Base-by-base conservation (phyloP, 2,113 vertebrate species). In the Lontra canadensis region DNA sequence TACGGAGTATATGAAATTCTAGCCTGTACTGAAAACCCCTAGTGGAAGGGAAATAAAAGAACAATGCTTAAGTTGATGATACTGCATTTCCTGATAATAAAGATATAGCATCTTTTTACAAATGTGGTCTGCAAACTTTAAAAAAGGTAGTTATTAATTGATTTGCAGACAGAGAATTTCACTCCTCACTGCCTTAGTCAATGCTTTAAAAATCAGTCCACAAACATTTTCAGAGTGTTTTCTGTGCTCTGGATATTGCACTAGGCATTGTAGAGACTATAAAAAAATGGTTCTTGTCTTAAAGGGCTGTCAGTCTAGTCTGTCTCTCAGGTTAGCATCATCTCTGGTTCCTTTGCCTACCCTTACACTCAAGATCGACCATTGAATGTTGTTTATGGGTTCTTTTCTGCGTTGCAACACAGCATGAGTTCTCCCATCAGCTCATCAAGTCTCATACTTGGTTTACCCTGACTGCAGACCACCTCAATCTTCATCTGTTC, bases 1-100 rank as follows among this genome's bases (percentile, higher is more conserved):
- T 92, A 95, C 21, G 65, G 93, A 88, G 57, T 49, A 92, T 97
- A 81, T 95, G 84, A 88, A 95, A 88, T 81, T 88, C 78, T 90
- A 90, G 29, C 69, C 31, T 80, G 31, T 36, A 79, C 6, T 55
- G 29, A 73, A 97, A 95, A 90, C 69, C 15, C 90, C 44, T 63
- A 61, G 69, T 97, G 80, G 93, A 82, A 90, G 26, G 47, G 2
- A 80, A 93, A 91, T 93, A 93, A 92, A 95, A 93, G 31, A 85
- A 81, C 73, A 92, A 93, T 80, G 55, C 52, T 96, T 96, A 92
- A 82, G 55, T 44, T 93, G 86, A 89, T 90, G 42, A 63, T 52
- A 55, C 14, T 89, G 47, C 47, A 89, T 59, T 97, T 96, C 20
- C 49, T 23, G 4, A 71, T 87, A 80, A 84, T 47, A 95, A 96